Evolutionary conservation across 2,113 vertebrate genomes (phyloP), one percentile per base, ranked within the genome.

Genomic region (Alaudala cheleensis): DNA sequence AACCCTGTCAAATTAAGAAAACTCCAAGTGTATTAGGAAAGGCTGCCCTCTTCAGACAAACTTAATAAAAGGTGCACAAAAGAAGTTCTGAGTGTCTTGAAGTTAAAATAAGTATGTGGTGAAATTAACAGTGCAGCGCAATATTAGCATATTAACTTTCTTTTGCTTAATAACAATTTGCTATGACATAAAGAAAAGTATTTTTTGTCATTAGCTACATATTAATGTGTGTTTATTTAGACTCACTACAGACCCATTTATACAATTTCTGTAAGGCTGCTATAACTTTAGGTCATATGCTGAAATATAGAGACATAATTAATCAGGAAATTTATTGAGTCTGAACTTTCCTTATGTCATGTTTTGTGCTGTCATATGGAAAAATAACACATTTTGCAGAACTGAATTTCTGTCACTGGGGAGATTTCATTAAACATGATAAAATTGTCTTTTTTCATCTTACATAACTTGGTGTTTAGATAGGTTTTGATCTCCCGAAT

Each of bases 21-120:
- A 84, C 81, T 96, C 67, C 71, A 93, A 94, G 95, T 96, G 93
- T 73, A 92, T 98, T 97, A 95, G 96, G 97, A 97, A 98, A 98
- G 97, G 96, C 96, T 98, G 98, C 98, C 98, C 97, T 98, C 98
- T 98, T 98, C 98, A 98, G 97, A 97, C 97, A 96, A 88, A 95
- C 31, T 50, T 47, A 57, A 81, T 60, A 72, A 90, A 97, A 95
- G 80, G 77, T 88, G 72, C 47, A 80, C 49, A 66, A 60, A 69
- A 80, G 33, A 81, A 73, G 42, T 88, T 86, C 62, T 50, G 58
- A 85, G 26, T n/a, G 39, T 31, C 31, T 81, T 92, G 61, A 73
- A 73, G 64, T 72, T 65, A 57, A 90, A 90, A 85, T 28, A 71
- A 86, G 78, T 50, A 60, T 17, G 58, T 40, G n/a, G 23, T 70